Conservation (phyloP, 2,888 invertebrate species). For the Amiota minor region DNA sequence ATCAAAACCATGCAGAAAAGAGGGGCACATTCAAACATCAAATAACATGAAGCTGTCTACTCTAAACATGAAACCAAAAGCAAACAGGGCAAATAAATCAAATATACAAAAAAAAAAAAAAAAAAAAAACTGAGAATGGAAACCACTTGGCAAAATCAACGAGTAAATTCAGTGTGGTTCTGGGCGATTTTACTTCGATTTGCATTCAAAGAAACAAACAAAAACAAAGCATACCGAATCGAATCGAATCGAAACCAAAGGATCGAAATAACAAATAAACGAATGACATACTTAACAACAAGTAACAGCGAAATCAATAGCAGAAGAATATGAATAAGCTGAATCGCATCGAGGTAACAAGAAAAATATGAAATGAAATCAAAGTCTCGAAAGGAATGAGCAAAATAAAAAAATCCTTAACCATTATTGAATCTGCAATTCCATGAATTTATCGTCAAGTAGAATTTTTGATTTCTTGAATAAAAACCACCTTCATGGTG, state of each 20-base stretch:
- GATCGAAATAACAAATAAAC: slow-evolving; percentile 6
- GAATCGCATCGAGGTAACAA: not conserved
- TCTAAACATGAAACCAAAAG: slow-evolving; percentile 1
- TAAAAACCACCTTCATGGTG: not conserved
- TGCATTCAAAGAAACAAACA: too few species aligned
- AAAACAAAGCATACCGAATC: not conserved
- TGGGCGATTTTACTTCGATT: too few species aligned
- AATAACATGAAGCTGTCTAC: not conserved
- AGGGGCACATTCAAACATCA: not conserved
- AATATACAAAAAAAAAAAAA: too few species aligned
- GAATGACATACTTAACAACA: slow-evolving; percentile 59
- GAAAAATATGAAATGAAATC: not conserved
- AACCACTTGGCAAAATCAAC: not conserved
- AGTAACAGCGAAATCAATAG: slow-evolving; percentile 57
- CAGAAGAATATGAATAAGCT: slow-evolving; percentile 57
- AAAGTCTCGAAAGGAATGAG: not conserved
- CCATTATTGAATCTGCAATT: slow-evolving; percentile 55
- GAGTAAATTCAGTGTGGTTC: slow-evolving; percentile 5
- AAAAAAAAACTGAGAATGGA: not conserved
- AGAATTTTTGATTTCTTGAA: slow-evolving; percentile 8
- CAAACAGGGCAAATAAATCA: not conserved
- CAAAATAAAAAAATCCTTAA: slow-evolving; percentile 36
- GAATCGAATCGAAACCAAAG: slow-evolving; percentile 20
- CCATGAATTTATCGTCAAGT: slow-evolving; percentile 36
- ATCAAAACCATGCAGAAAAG: too few species aligned